Evolutionary conservation across 92 coral and sea anemone genomes (phyloP).

Genomic region (Micromussa lordhowensis): DNA sequence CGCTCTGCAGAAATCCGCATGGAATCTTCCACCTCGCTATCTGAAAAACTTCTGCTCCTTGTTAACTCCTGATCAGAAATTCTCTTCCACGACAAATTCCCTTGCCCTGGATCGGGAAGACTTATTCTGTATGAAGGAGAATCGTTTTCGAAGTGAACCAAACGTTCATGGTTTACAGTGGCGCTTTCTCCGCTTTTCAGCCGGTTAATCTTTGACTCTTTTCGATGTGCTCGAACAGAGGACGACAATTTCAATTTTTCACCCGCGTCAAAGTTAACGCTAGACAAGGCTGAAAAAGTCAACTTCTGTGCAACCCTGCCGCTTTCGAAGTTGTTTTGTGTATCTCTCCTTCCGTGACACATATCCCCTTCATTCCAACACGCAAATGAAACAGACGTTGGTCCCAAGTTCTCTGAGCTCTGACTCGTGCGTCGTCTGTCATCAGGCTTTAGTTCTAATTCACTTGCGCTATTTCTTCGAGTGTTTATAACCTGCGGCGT

Average conservation of each 20-base stretch:
- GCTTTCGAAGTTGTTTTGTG: neutral
- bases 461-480: slow-evolving; percentile 12
- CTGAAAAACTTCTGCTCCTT: slow-evolving; percentile 24
- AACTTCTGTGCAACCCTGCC: neutral
- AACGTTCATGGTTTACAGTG: neutral
- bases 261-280: neutral
- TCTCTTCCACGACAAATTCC: neutral
- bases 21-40: slow-evolving; percentile 16
- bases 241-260: neutral
- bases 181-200: neutral
- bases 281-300: neutral
- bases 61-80: neutral
- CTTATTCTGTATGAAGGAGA: neutral
- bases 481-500: neutral
- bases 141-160: neutral
- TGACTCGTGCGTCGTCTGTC: neutral
- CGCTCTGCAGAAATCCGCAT: slow-evolving; percentile 25
- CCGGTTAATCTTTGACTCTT: neutral
- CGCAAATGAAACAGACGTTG: neutral
- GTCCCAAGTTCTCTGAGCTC: neutral
- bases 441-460: neutral
- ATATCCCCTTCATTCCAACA: neutral
- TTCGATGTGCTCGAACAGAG: neutral
- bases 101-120: neutral
- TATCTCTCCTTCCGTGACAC: neutral